phyloP scores from a whole-genome alignment of 2,888 invertebrate species.

The Meta bourneti region DNA sequence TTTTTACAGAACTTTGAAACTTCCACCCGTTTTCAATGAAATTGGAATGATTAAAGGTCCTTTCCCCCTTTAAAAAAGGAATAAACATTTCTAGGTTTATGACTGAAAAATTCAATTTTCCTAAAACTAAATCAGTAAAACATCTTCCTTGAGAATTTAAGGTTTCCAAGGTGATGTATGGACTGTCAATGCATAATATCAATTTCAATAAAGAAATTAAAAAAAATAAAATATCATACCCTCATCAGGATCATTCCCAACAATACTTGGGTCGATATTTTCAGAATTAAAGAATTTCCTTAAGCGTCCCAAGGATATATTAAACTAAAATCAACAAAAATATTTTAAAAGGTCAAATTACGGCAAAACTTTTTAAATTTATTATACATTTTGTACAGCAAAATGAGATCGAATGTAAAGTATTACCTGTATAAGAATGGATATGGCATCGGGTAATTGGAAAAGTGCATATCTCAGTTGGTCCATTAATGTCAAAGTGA shows the following conservation, averaged over 20 bases:
- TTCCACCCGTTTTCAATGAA: too few species aligned
- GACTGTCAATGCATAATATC: too few species aligned
- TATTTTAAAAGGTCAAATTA: not conserved
- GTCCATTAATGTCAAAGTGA: constrained; percentile 49
- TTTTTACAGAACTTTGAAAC: too few species aligned
- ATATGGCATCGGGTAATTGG: constrained; percentile 58
- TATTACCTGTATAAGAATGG: constrained; percentile 55
- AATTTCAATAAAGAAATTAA: too few species aligned
- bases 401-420: not conserved
- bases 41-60: too few species aligned
- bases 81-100: too few species aligned
- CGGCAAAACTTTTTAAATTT: not conserved
- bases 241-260: constrained; percentile 46
- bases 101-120: too few species aligned
- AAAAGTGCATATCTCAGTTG: constrained; percentile 62
- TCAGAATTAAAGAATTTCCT: constrained; percentile 47
- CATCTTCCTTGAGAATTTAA: too few species aligned
- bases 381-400: not conserved
- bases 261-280: constrained; percentile 18
- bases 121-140: too few species aligned
- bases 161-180: too few species aligned
- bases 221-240: constrained; percentile 16
- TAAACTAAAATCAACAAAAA: constrained; percentile 25
- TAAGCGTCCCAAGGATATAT: constrained; percentile 53
- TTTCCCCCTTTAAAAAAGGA: too few species aligned